phyloP scores from a whole-genome alignment of 2,888 invertebrate genomes.

The Caenorhabditis wallacei region DNA sequence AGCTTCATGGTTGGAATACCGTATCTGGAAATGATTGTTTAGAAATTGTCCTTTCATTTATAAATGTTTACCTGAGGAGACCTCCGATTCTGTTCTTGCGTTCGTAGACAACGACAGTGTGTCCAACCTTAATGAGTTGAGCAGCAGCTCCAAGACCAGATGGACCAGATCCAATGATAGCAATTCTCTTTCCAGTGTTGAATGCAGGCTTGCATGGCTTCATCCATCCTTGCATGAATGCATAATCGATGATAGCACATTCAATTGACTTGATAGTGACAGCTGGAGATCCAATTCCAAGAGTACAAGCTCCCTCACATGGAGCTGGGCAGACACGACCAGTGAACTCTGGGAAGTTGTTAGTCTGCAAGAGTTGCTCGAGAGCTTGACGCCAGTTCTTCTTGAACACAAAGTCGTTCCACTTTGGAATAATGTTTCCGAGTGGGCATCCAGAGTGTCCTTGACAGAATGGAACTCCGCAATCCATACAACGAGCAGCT shows the following conservation, averaged over 20 bases:
- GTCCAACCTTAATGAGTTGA: constrained; percentile 96
- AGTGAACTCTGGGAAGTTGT: constrained; percentile 91
- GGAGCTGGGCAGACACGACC: constrained; percentile 93
- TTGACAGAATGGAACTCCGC: constrained; percentile 98
- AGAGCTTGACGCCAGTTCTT: constrained; percentile 87
- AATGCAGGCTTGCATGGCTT: constrained; percentile 89
- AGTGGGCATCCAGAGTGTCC: constrained; percentile 96
- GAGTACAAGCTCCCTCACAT: constrained; percentile 97
- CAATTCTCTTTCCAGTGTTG: constrained; percentile 91
- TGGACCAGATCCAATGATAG: constrained; percentile 93
- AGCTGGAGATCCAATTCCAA: constrained; percentile 95
- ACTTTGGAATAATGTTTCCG: constrained; percentile 98
- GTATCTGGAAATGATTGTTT: constrained; percentile 85
- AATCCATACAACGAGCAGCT: constrained; percentile 97
- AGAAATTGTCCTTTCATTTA: background rate
- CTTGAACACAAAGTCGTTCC: constrained; percentile 96
- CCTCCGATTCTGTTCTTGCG: constrained; percentile 97
- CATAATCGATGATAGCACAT: constrained; percentile 98
- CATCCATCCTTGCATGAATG: constrained; percentile 93
- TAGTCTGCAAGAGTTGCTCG: constrained; percentile 94
- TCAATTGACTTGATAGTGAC: constrained; percentile 99
- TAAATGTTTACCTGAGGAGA: constrained; percentile 87
- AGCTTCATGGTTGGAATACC: constrained; percentile 99
- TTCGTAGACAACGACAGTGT: constrained; percentile 96
- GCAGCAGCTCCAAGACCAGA: constrained; percentile 93